These are phyloP conservation scores for Fringilla coelebs DNA, from an alignment of 2,797 vertebrate species.

Conservation along the genomic window DNA sequence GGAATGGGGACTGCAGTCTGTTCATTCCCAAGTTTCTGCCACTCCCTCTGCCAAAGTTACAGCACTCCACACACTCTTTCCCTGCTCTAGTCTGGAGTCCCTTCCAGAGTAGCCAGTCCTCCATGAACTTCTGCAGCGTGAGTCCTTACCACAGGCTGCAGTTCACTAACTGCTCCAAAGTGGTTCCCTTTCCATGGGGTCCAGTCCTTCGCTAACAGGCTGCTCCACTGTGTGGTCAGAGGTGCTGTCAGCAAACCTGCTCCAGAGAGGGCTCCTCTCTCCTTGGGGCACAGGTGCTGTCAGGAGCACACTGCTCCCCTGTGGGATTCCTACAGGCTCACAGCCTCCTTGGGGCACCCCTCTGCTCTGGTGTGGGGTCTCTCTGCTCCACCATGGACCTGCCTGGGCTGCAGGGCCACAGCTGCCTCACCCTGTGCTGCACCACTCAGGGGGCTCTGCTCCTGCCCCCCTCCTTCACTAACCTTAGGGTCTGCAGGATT, in stretches of 20 bases:
- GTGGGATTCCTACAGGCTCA: neutral
- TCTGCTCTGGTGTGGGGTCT: neutral
- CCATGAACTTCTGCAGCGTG: neutral
- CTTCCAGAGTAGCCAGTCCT: neutral
- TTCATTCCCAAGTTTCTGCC: neutral
- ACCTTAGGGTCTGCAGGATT: neutral
- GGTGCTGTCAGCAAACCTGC: neutral
- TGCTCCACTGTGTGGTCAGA: neutral
- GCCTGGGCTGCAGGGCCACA: neutral
- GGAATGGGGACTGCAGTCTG: neutral
- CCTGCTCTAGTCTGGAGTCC: neutral
- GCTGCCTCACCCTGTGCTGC: neutral
- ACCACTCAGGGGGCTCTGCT: neutral
- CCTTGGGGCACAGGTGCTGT: neutral
- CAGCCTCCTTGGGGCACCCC: neutral
- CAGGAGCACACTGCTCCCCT: neutral
- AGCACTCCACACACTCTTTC: neutral
- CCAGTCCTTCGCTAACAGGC: neutral
- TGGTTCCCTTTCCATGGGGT: neutral
- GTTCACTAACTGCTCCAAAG: neutral
- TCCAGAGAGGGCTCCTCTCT: neutral
- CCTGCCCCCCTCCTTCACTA: neutral
- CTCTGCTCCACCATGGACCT: neutral
- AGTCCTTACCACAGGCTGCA: neutral
- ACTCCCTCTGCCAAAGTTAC: neutral